Percentiles rank a stretch among this genome's conserved stretches.
Conservation (phyloP, 2,888 invertebrate genomes). For the Poecilobothrus nobilitatus region DNA sequence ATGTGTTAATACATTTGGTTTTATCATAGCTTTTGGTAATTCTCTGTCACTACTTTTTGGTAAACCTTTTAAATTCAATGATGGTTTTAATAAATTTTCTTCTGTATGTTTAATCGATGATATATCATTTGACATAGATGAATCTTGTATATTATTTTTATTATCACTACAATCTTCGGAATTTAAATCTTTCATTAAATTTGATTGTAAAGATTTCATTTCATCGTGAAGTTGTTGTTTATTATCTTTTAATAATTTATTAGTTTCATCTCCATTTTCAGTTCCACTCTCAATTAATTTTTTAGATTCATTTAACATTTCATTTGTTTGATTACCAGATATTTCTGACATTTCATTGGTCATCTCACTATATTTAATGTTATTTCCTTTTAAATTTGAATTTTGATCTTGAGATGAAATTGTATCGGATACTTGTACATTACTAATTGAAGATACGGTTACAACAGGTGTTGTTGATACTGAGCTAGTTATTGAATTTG, state of each 20-base stretch:
- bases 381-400: not conserved
- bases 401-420: not conserved
- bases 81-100: not conserved
- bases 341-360: not conserved
- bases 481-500: constrained; percentile 9
- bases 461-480: constrained; percentile 23
- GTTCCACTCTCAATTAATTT: not conserved
- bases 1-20: constrained; percentile 90
- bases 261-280: not conserved
- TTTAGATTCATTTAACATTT: not conserved
- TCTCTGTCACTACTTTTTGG: constrained; percentile 36
- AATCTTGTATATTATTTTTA: not conserved
- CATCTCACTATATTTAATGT: not conserved
- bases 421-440: not conserved
- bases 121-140: not conserved
- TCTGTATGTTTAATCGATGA: not conserved
- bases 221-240: not conserved
- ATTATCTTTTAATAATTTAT: not conserved
- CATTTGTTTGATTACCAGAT: not conserved
- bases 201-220: constrained; percentile 8
- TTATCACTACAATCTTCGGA: not conserved
- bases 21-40: constrained; percentile 84
- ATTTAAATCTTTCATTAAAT: constrained; percentile 13
- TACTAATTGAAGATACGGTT: not conserved
- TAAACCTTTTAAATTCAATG: constrained; percentile 1